These are phyloP conservation scores for Blera fallax DNA, from an alignment of 2,888 invertebrate species.

Conservation along the genomic window DNA sequence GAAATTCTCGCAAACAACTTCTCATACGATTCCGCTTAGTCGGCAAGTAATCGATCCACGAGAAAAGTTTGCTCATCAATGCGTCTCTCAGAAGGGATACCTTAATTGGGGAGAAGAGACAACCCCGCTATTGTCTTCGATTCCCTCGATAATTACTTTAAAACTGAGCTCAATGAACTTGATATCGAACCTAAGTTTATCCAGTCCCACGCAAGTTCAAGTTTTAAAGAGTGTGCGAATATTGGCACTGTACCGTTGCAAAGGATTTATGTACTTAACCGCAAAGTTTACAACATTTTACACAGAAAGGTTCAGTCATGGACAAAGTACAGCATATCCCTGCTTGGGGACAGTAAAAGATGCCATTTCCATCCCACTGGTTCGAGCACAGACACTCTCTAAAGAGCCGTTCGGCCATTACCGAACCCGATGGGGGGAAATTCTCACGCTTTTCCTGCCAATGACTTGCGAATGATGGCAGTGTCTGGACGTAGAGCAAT, in stretches of 20 bases:
- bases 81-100: neutral
- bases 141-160: neutral
- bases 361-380: neutral
- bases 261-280: neutral
- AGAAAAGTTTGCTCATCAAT: neutral
- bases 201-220: neutral
- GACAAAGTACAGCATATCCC: neutral
- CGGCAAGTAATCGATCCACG: neutral
- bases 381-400: neutral
- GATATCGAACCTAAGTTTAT: constrained; percentile 3
- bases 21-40: neutral
- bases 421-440: constrained; percentile 12
- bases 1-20: neutral
- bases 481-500: neutral
- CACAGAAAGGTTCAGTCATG: neutral
- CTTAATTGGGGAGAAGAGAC: neutral
- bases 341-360: neutral
- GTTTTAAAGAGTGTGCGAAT: neutral
- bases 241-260: neutral
- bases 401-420: constrained; percentile 4
- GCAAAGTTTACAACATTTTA: neutral
- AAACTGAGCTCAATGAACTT: neutral
- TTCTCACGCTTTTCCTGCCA: constrained; percentile 4
- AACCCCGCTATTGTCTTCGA: neutral
- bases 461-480: neutral